Evolutionary conservation across 2,797 vertebrate genomes (phyloP), one percentile per base, ranked within the genome.

Genomic region (Lates japonicus): DNA sequence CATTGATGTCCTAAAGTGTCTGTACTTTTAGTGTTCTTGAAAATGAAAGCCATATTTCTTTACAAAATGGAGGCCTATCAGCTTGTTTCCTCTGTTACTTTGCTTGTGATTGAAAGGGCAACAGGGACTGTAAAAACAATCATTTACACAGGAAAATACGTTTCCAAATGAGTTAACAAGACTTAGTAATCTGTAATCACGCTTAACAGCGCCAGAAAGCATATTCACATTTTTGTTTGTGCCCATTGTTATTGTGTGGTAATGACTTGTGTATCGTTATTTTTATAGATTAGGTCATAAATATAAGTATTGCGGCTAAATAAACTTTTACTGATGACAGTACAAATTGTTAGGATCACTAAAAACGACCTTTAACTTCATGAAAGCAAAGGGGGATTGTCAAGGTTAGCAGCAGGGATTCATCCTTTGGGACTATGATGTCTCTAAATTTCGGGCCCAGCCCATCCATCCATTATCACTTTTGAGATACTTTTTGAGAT

Each of bases 31-130:
- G 16, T n/a, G 48, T 31, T 60, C 4, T 33, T 6, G 4, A 66
- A 51, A 63, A 59, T 68, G 37, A 44, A 66, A 71, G 60, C 33
- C 29, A 11, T 11, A 62, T 70, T 67, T 79, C 25, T 55, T n/a
- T 13, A 13, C 31, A 42, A 62, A 65, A 44, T 5, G n/a, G 37
- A 73, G 7, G 8, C 12, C 2, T 64, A 46, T 49, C 42, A 51
- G 2, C 44, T 12, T 49, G 39, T 42, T 11, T 3, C n/a, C 58
- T 14, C 51, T 22, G 8, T 57, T 41, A 1, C 35, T 76, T 35
- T 55, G 1, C 35, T 60, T 41, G 20, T 7, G 22, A 66, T 20
- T 25, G 22, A 48, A 61, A 22, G 13, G n/a, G 20, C 2, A 60
- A 14, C 11, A 17, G 42, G 7, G 11, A 29, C n/a, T 29, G 57